phyloP scores from a whole-genome alignment of 2,888 invertebrate species.

The Melieria picta region DNA sequence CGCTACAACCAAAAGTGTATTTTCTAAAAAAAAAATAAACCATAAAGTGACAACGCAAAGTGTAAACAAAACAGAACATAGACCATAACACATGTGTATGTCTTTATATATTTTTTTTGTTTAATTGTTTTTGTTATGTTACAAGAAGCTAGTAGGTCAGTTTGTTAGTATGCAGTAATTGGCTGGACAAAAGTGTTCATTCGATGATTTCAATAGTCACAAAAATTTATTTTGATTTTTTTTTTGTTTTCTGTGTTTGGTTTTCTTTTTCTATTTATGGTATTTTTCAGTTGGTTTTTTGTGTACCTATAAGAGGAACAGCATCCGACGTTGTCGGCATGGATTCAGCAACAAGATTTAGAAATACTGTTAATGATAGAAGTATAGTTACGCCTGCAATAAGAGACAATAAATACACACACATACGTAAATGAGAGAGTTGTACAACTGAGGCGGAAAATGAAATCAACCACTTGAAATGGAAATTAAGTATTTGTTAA shows the following conservation, averaged over 20 bases:
- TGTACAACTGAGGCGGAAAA: too few relatives aligned
- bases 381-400: slow-evolving; percentile 94
- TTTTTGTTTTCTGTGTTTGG: slow-evolving; percentile 40
- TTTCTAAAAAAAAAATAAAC: too few relatives aligned
- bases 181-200: not conserved
- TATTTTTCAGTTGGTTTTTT: slow-evolving; percentile 37
- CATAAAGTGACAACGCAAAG: too few relatives aligned
- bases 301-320: slow-evolving; percentile 83
- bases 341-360: slow-evolving; percentile 97
- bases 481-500: too few relatives aligned
- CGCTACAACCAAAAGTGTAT: too few relatives aligned
- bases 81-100: too few relatives aligned
- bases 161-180: not conserved
- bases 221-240: slow-evolving; percentile 27
- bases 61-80: too few relatives aligned
- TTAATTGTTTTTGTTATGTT: too few relatives aligned
- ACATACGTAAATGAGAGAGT: too few relatives aligned
- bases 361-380: slow-evolving; percentile 97
- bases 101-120: too few relatives aligned
- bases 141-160: not conserved
- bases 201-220: too few relatives aligned
- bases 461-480: too few relatives aligned
- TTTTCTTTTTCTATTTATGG: slow-evolving; percentile 36
- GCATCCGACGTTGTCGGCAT: slow-evolving; percentile 89
- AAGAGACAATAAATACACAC: slow-evolving; percentile 46